Percentiles rank a stretch among this genome's conserved stretches.
phyloP scores from a whole-genome alignment of 2,797 vertebrate species.

The Leptoclinus maculatus region DNA sequence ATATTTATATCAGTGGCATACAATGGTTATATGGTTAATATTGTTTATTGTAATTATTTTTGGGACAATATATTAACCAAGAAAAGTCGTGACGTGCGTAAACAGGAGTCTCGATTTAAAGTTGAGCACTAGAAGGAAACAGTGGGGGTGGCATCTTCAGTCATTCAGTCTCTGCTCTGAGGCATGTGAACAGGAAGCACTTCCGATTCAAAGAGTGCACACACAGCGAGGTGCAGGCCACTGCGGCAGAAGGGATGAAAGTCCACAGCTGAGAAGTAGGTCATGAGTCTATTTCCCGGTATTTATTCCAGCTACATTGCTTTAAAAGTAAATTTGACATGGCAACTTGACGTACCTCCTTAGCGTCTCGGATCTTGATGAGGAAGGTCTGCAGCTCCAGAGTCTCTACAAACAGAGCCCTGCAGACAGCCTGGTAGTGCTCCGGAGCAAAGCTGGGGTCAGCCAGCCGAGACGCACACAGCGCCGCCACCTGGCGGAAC shows the following conservation, averaged over 20 bases:
- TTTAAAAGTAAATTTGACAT: background rate
- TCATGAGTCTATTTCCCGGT: background rate
- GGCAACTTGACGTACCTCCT: conserved; percentile 86
- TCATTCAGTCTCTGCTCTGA: conserved; percentile 11
- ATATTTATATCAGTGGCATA: too few species aligned
- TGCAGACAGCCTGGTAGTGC: conserved; percentile 96
- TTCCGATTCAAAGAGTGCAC: background rate
- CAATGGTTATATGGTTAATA: too few species aligned
- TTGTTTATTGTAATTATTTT: too few species aligned
- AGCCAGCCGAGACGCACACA: conserved; percentile 88
- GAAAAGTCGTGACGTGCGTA: too few species aligned
- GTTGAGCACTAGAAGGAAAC: background rate
- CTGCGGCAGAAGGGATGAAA: conserved; percentile 1
- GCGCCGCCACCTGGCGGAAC: conserved; percentile 88
- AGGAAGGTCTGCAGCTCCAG: conserved; percentile 96
- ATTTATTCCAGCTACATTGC: background rate
- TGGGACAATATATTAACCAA: background rate
- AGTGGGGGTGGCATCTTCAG: conserved; percentile 15
- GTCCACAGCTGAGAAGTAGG: conserved; percentile 1
- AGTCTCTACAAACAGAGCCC: conserved; percentile 93
- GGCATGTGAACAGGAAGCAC: conserved; percentile 25
- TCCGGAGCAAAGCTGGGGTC: conserved; percentile 85
- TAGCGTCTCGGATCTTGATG: conserved; percentile 90
- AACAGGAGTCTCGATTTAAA: background rate
- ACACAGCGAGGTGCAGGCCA: background rate